Evolutionary conservation across 2,888 invertebrate species (phyloP).

Genomic region (Punctoribates punctum): DNA sequence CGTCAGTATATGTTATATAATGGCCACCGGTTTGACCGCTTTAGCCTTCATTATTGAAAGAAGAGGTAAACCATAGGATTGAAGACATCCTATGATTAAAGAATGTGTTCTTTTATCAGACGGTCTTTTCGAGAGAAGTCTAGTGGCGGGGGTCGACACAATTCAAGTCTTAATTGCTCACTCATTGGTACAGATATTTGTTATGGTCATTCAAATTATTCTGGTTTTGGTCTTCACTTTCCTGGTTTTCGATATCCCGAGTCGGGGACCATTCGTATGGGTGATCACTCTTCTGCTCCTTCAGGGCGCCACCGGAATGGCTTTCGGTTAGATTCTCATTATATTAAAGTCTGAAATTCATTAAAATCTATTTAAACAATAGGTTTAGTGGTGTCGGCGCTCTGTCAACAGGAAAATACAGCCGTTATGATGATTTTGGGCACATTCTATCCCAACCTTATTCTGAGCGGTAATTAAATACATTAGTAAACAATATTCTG

Average conservation of each 20-base stretch:
- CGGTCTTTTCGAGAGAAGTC: conserved; percentile 44
- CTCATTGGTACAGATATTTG: conserved; percentile 88
- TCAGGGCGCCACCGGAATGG: conserved; percentile 93
- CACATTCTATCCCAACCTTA: conserved; percentile 87
- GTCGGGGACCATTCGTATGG: conserved; percentile 78
- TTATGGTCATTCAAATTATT: conserved; percentile 82
- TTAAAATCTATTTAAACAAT: neutral
- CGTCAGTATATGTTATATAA: conserved; percentile 94
- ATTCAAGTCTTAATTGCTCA: conserved; percentile 89
- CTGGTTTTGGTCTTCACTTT: conserved; percentile 88
- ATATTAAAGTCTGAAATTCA: neutral
- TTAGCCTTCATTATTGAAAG: conserved; percentile 85
- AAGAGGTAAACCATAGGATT: conserved; percentile 32
- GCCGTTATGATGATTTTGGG: conserved; percentile 65
- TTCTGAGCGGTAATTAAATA: conserved; percentile 53
- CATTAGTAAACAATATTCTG: too few species aligned
- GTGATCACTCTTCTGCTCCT: conserved; percentile 79
- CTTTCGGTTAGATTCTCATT: conserved; percentile 64
- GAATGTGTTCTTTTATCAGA: conserved; percentile 11
- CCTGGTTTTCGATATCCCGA: conserved; percentile 80
- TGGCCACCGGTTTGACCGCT: conserved; percentile 90
- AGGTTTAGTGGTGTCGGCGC: conserved; percentile 48
- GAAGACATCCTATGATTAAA: too few species aligned
- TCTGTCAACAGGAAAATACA: conserved; percentile 48
- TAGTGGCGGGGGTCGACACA: conserved; percentile 75